Percentiles rank a stretch among this genome's conserved stretches.
These are phyloP conservation scores for Equus przewalskii DNA, from an alignment of 2,113 vertebrate genomes.

Conservation along the genomic window DNA sequence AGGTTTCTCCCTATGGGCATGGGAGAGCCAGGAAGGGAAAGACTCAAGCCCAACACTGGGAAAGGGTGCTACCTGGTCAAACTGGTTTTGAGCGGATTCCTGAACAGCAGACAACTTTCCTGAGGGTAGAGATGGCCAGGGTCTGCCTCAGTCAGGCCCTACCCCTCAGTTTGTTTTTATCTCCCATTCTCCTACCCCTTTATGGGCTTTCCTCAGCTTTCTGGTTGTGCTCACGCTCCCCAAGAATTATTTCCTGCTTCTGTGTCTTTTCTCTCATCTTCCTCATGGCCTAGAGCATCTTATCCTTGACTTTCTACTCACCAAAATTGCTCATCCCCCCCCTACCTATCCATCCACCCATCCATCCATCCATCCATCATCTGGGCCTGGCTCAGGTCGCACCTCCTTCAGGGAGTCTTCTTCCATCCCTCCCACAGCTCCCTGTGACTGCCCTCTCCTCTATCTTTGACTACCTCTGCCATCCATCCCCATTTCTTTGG, in stretches of 20 bases:
- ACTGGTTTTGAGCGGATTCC: not conserved
- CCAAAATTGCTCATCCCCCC: not conserved
- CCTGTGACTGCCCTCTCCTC: not conserved
- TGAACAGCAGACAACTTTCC: not conserved
- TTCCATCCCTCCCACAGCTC: not conserved
- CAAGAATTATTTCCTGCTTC: not conserved
- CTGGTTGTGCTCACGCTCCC: not conserved
- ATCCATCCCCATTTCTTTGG: not conserved
- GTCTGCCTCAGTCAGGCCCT: not conserved
- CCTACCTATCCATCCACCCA: not conserved
- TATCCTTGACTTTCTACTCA: not conserved
- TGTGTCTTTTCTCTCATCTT: not conserved
- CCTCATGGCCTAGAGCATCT: not conserved
- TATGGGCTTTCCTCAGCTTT: not conserved
- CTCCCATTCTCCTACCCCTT: not conserved
- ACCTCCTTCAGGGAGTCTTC: not conserved
- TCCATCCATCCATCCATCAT: not conserved
- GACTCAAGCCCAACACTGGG: not conserved
- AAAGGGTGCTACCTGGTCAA: not conserved
- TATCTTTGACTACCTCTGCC: not conserved
- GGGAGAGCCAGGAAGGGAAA: not conserved
- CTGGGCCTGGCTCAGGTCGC: not conserved
- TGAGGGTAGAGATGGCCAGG: not conserved
- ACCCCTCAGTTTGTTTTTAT: not conserved
- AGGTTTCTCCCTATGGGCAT: not conserved